Percentiles rank a stretch among this genome's conserved stretches.
Evolutionary conservation across 2,888 invertebrate species (phyloP).

Genomic region (Drepana falcataria): DNA sequence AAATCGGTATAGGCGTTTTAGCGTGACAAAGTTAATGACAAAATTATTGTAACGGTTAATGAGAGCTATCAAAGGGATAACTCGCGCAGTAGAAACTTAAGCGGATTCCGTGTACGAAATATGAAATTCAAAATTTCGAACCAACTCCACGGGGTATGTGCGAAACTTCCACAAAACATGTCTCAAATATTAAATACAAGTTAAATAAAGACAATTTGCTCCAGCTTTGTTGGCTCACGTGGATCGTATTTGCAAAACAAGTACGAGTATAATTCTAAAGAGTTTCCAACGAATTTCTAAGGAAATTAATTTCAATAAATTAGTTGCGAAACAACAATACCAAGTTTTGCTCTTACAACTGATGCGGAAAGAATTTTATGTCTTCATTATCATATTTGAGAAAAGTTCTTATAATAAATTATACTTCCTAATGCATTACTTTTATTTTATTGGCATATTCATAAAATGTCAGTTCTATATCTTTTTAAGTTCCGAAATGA

Average conservation of each 20-base stretch:
- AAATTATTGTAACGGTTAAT: slow-evolving; percentile 7
- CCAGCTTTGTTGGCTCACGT: slow-evolving; percentile 58
- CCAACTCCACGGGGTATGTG: slow-evolving; percentile 42
- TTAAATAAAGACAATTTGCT: slow-evolving; percentile 63
- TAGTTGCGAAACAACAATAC: slow-evolving; percentile 45
- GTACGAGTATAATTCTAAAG: slow-evolving; percentile 61
- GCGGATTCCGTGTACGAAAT: slow-evolving; percentile 48
- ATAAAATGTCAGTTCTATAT: background rate
- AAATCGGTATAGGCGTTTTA: too few species aligned
- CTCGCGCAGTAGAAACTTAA: slow-evolving; percentile 27
- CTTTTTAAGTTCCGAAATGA: background rate
- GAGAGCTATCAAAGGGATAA: slow-evolving; percentile 32
- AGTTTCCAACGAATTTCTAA: slow-evolving; percentile 48
- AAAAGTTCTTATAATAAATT: slow-evolving; percentile 8
- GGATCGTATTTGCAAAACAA: slow-evolving; percentile 59
- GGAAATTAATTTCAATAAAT: slow-evolving; percentile 64
- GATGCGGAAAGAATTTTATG: slow-evolving; percentile 41
- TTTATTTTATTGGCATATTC: background rate
- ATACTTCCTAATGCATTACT: background rate
- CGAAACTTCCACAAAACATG: slow-evolving; percentile 59
- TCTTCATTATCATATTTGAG: slow-evolving; percentile 24
- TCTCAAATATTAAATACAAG: slow-evolving; percentile 70
- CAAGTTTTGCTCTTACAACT: slow-evolving; percentile 39
- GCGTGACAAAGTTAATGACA: background rate
- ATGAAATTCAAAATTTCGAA: slow-evolving; percentile 55